Conservation (phyloP, 2,888 invertebrate species). For the Miltochrista miniata region DNA sequence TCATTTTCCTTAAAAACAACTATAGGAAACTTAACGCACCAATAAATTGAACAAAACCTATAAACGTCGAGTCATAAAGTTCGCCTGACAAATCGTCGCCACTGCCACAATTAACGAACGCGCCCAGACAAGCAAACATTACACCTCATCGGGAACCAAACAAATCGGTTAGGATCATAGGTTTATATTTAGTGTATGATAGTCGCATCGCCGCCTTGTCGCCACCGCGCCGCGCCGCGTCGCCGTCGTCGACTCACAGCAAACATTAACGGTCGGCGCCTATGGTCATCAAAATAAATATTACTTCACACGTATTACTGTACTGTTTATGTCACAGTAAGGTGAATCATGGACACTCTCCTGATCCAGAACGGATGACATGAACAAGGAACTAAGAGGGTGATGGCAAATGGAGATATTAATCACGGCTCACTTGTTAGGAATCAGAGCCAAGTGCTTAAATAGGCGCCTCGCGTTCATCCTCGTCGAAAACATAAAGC, state of each 20-base stretch:
- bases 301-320: slow-evolving; percentile 27
- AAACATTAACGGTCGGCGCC: slow-evolving; percentile 35
- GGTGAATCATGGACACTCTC: slow-evolving; percentile 8
- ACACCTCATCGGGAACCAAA: slow-evolving; percentile 11
- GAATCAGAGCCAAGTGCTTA: background rate
- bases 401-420: background rate
- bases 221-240: slow-evolving; percentile 19
- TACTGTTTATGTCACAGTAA: slow-evolving; percentile 31
- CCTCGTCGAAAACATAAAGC: background rate
- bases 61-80: background rate
- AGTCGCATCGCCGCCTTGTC: slow-evolving; percentile 13
- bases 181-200: slow-evolving; percentile 31
- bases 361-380: background rate
- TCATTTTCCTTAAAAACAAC: too few species aligned
- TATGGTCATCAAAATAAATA: slow-evolving; percentile 26
- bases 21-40: background rate
- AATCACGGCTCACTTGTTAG: background rate
- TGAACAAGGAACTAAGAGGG: background rate
- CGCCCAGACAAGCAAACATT: slow-evolving; percentile 12
- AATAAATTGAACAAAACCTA: slow-evolving; percentile 1
- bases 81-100: slow-evolving; percentile 1
- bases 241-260: slow-evolving; percentile 28
- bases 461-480: background rate
- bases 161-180: slow-evolving; percentile 27
- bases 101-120: slow-evolving; percentile 6